Percentiles rank a stretch among this genome's conserved stretches.
Evolutionary conservation across 2,113 vertebrate genomes (phyloP).

Genomic region (Misgurnus anguillicaudatus): DNA sequence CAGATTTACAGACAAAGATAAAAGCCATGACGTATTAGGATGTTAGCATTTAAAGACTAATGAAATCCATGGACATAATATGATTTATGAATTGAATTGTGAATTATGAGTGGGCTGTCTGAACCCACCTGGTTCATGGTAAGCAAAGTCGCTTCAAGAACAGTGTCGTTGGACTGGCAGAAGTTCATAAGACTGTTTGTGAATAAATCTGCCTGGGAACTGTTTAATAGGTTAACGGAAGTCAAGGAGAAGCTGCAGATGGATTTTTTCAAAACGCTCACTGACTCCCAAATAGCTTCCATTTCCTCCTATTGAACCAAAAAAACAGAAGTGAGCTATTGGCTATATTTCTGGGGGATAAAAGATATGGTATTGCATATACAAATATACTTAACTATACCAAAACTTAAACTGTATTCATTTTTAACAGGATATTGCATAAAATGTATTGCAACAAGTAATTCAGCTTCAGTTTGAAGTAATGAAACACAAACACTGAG

Average conservation of each 20-base stretch:
- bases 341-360: background rate
- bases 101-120: background rate
- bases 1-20: constrained; percentile 16
- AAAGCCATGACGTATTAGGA: background rate
- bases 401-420: background rate
- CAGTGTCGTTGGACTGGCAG: constrained; percentile 67
- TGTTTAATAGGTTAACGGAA: constrained; percentile 47
- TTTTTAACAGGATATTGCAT: no score
- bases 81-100: background rate
- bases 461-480: no score
- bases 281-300: constrained; percentile 58
- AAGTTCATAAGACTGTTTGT: constrained; percentile 53
- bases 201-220: constrained; percentile 9
- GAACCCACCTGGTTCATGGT: constrained; percentile 65
- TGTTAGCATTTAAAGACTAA: background rate
- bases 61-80: background rate
- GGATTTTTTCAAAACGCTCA: constrained; percentile 60
- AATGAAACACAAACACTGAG: no score
- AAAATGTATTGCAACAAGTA: no score
- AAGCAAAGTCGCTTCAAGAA: constrained; percentile 64
- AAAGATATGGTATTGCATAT: no score
- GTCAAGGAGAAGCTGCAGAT: constrained; percentile 63
- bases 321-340: background rate
- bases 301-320: constrained; percentile 51
- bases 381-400: background rate